Evolutionary conservation across 2,797 vertebrate species (phyloP), one percentile per base, ranked within the genome.

Genomic region (Urosaurus nigricauda): DNA sequence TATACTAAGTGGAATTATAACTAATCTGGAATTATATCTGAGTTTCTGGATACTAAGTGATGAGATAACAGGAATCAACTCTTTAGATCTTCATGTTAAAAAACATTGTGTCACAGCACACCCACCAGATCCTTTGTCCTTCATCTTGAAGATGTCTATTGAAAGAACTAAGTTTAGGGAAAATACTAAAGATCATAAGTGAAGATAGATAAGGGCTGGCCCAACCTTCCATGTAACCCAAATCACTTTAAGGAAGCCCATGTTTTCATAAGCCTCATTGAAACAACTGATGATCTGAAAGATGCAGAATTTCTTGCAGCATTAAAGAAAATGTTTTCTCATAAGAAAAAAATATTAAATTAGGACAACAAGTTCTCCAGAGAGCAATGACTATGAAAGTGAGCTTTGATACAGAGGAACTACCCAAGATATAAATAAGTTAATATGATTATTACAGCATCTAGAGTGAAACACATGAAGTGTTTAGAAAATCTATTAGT

Each of bases 131-230:
- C 94, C 96, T 93, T 92, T 96, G 96, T 97, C 98, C 98, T 96
- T 97, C 97, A 97, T 97, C 96, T 97, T 97, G 96, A 96, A 98
- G 98, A 98, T 98, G 97, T 95, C 97, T 97, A 96, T 94, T 96
- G 32, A 74, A 12, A 51, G 32, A 74, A 83, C 87, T 83, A 85
- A 83, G 90, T 93, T 35, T 74, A 53, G 71, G 19, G 21, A 13
- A 12, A 87, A 71, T 32, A 13, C 24, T 58, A 24, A 80, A 87
- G 26, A 71, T 26, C 43, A 73, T 77, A 78, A 47, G 26, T 70
- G 79, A 80, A 86, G n/a, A 70, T 32, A 32, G 9, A 3, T 70
- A 5, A 0, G 53, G 40, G 5, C n/a, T 86, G 26, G 2, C 16
- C 74, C 37, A 85, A 16, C 14, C 17, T 19, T 32, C 19, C 37